Evolutionary conservation across 2,888 invertebrate genomes (phyloP).

Genomic region (Apeira syringaria): DNA sequence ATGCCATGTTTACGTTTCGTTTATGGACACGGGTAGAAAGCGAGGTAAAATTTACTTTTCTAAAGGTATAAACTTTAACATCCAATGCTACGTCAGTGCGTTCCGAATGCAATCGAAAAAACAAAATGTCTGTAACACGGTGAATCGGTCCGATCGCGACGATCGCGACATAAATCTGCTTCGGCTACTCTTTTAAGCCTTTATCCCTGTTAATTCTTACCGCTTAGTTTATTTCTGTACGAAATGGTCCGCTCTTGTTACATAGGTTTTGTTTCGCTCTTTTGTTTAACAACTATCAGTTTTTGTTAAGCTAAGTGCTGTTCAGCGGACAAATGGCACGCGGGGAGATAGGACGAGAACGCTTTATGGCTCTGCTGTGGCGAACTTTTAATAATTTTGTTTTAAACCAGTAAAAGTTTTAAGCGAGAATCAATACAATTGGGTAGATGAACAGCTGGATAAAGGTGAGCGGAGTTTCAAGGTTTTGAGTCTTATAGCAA

Average conservation of each 20-base stretch:
- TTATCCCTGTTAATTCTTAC: conserved; percentile 83
- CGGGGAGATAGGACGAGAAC: conserved; percentile 59
- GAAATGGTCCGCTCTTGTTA: conserved; percentile 77
- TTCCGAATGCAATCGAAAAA: conserved; percentile 58
- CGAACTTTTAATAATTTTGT: conserved; percentile 39
- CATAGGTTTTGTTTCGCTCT: conserved; percentile 68
- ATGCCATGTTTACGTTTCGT: conserved; percentile 13
- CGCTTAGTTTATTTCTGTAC: conserved; percentile 81
- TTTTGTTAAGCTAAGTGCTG: conserved; percentile 82
- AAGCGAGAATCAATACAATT: conserved; percentile 31
- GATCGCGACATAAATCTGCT: conserved; percentile 80
- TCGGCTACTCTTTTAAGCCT: conserved; percentile 82
- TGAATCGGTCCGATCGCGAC: conserved; percentile 77
- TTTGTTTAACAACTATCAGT: conserved; percentile 82
- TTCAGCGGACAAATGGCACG: conserved; percentile 76
- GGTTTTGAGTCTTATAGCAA: conserved; percentile 15
- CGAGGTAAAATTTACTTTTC: conserved; percentile 24
- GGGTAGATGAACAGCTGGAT: conserved; percentile 21
- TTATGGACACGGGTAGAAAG: conserved; percentile 25
- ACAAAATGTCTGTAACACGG: conserved; percentile 67
- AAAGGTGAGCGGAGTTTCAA: conserved; percentile 26
- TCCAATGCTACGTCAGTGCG: conserved; percentile 50
- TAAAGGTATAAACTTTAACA: conserved; percentile 32
- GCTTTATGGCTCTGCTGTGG: conserved; percentile 53
- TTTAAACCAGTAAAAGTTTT: conserved; percentile 43